Evolutionary conservation across 2,113 vertebrate genomes (phyloP).

Genomic region (Pollachius pollachius): DNA sequence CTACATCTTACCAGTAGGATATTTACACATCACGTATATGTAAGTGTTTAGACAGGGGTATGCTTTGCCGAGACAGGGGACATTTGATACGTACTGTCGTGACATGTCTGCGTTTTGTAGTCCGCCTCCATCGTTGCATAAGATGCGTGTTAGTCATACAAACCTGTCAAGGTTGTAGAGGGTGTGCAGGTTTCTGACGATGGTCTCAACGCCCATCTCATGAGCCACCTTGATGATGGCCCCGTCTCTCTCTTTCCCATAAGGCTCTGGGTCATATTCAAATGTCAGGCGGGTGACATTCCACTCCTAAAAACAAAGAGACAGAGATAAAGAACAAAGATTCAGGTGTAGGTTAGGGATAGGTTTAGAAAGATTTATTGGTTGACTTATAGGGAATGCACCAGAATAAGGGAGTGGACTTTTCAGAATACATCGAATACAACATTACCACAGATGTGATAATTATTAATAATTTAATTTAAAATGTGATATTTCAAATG

Average conservation of each 20-base stretch:
- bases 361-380: not conserved
- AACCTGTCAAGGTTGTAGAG: slow-evolving; percentile 94
- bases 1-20: too few species aligned
- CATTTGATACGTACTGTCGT: not conserved
- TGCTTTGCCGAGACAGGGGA: not conserved
- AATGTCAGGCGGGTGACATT: slow-evolving; percentile 90
- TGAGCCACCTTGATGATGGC: slow-evolving; percentile 94
- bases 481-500: too few species aligned
- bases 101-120: not conserved
- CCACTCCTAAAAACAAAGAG: slow-evolving; percentile 79
- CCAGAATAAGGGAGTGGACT: too few species aligned
- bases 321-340: not conserved
- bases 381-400: too few species aligned
- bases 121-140: not conserved
- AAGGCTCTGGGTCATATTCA: slow-evolving; percentile 93
- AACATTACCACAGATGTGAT: too few species aligned
- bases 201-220: slow-evolving; percentile 90
- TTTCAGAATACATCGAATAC: too few species aligned
- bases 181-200: slow-evolving; percentile 90
- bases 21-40: too few species aligned
- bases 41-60: not conserved
- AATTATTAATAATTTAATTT: too few species aligned
- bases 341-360: too few species aligned
- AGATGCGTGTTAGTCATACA: slow-evolving; percentile 6
- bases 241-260: slow-evolving; percentile 91